Conservation (phyloP, 2,113 vertebrate species). For the Brevimyrus niger region DNA sequence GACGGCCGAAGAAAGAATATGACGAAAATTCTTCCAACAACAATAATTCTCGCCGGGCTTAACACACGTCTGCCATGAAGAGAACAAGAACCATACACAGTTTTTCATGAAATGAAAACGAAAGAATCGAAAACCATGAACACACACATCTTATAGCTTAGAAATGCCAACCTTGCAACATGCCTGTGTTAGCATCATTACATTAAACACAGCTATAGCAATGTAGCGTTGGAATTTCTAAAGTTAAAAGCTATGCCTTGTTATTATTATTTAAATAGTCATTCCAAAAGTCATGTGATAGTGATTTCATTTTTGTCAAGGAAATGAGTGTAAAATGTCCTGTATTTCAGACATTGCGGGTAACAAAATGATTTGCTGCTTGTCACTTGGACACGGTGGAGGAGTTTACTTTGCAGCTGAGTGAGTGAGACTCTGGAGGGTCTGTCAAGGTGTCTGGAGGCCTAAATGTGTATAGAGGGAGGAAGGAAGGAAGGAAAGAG, state of each 20-base stretch:
- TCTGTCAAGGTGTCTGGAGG: not conserved
- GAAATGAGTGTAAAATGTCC: not conserved
- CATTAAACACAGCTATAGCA: not conserved
- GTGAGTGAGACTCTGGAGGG: not conserved
- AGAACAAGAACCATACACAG: not conserved
- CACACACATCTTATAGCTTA: not conserved
- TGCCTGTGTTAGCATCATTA: not conserved
- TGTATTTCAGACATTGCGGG: not conserved
- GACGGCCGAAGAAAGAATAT: not conserved
- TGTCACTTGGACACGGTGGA: not conserved
- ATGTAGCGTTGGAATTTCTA: not conserved
- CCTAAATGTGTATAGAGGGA: not conserved
- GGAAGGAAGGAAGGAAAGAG: not conserved
- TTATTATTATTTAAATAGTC: not conserved
- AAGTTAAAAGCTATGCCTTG: not conserved
- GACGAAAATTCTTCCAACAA: not conserved
- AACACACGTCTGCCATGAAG: not conserved
- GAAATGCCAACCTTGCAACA: not conserved
- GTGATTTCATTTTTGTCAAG: not conserved
- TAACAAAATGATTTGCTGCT: not conserved
- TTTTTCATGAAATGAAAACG: not conserved
- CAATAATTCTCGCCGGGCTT: not conserved
- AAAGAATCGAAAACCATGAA: not conserved
- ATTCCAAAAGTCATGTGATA: not conserved
- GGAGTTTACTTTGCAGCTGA: not conserved